Base-by-base conservation (phyloP, 2,797 vertebrate genomes). In the Myoxocephalus aenaeus region DNA sequence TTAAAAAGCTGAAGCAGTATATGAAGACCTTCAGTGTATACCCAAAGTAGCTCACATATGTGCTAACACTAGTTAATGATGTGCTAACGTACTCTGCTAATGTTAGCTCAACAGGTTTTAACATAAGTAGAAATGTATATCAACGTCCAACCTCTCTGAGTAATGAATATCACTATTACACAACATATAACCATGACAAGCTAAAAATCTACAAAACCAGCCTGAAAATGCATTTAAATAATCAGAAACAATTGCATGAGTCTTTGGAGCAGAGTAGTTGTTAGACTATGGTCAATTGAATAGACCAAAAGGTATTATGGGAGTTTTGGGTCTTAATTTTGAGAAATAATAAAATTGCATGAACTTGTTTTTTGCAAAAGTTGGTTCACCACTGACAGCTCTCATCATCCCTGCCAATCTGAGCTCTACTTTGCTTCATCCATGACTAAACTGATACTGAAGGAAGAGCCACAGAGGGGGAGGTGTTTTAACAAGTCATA, bases 401-500 rank as follows among this genome's bases (percentile, higher is more conserved):
- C 63, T 64, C 32, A 72, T 82, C 51, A 73, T 75, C 53, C 29
- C 11, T 7, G 20, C 57, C 13, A 18, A 71, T 73, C 42, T 78
- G 36, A 82, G 79, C 68, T 72, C 61, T 56, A 7, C 25, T 38
- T 73, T 84, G 64, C 57, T 82, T 20, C n/a, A 10, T 10, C 3
- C n/a, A 38, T 62, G 67, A 66, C 66, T 61, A 75, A 76, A 65
- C 53, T 59, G n/a, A 79, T 70, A 80, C 29, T 68, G 46, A 75
- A 78, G 36, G 14, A 69, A 64, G 56, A 78, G n/a, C 36, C 15
- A 74, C 36, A n/a, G 34, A 78, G 36, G 42, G n/a, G 44, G 38
- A 83, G 40, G 27, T 27, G n/a, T 79, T 87, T 89, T 85, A 87
- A 83, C 66, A 82, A 85, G 80, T 80, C 50, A 46, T 69, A 59